Base-by-base conservation (phyloP, 2,113 vertebrate genomes). In the Hypanus sabinus region DNA sequence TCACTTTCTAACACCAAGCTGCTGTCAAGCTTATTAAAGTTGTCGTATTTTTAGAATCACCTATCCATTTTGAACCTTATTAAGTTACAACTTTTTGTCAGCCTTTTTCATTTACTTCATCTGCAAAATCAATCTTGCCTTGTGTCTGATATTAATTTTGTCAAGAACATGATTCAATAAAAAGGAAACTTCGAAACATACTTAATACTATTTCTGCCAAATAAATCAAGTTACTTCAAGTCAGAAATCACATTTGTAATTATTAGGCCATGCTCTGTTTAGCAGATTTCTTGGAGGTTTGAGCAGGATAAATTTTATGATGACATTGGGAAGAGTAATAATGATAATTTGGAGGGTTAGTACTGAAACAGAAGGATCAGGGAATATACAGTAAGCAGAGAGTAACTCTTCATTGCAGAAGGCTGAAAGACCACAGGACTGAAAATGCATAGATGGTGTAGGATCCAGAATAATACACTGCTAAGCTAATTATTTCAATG, bases 101-200 rank as follows among this genome's bases (percentile, higher is more conserved):
- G 85, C 62, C n/a, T 7, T 90, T 83, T 88, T 90, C 16, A n/a
- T 68, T 90, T 90, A 7, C 85, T 90, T 65, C 85, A 90, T 90
- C 85, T 68, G 60, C 60, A 90, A 65, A 90, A 90, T 73, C 71
- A 73, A 73, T 73, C 71, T 24, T 73, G 71, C 85, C 62, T 68
- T 90, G 30, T 20, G n/a, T 33, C 60, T 90, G n/a, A 90, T 16
- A 68, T 33, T n/a, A 68, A 90, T 90, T 65, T 90, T 90, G 85
- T 33, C 85, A 18, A n/a, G 60, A 1, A 9, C 16, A 18, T 90
- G n/a, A 68, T 90, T 90, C 65, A 90, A 65, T 90, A 22, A 33
- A 20, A n/a, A 88, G 57, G 20, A 90, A 90, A 33, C 16, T 65
- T 90, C 18, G 60, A 6, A 90, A 68, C 30, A 65, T 33, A n/a